A percentile compares a stretch with the other conserved stretches of the same genome.
Evolutionary conservation across 2,888 invertebrate species (phyloP).

Genomic region (Trilocha varians): DNA sequence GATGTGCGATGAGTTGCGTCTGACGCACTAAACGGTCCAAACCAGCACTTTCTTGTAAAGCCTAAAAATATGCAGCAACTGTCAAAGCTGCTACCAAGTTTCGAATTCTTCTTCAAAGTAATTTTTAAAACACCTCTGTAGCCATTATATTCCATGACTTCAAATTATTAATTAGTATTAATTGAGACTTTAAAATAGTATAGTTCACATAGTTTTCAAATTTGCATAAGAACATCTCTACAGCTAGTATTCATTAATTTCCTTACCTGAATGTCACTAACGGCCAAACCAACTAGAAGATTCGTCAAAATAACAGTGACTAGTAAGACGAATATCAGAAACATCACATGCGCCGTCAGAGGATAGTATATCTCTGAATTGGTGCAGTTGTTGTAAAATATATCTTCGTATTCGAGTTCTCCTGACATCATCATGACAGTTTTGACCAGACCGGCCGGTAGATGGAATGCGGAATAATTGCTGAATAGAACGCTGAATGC

Average conservation of each 20-base stretch:
- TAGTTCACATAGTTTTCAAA: no score
- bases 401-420: conserved; percentile 88
- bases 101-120: no score
- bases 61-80: conserved; percentile 57
- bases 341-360: conserved; percentile 82
- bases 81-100: no score
- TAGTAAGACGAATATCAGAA: conserved; percentile 82
- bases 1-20: conserved; percentile 85
- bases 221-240: no score
- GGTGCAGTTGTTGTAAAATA: conserved; percentile 77
- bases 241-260: background rate
- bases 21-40: conserved; percentile 85
- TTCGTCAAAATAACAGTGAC: conserved; percentile 89
- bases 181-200: no score
- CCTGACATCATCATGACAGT: conserved; percentile 93
- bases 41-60: conserved; percentile 85
- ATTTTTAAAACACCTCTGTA: no score
- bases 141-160: no score
- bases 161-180: no score
- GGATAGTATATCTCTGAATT: conserved; percentile 75
- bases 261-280: conserved; percentile 83
- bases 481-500: conserved; percentile 88
- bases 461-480: conserved; percentile 81
- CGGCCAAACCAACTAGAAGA: conserved; percentile 87
- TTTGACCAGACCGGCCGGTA: conserved; percentile 79